Conservation (phyloP, 2,113 vertebrate genomes). For the Silurus meridionalis region DNA sequence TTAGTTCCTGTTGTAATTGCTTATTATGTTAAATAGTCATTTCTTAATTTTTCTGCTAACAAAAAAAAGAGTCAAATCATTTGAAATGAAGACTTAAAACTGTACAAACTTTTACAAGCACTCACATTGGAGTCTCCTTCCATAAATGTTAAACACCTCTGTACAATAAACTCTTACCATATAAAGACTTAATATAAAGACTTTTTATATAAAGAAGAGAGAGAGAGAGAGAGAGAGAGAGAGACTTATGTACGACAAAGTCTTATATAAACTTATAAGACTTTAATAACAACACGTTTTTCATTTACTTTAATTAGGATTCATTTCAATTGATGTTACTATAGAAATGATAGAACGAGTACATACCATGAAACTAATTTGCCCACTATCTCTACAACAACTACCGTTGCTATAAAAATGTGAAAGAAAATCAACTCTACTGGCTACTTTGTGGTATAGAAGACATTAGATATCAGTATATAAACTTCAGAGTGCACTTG, state of each 20-base stretch:
- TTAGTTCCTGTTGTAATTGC: background rate
- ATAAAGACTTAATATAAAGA: background rate
- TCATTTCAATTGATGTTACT: too few relatives aligned
- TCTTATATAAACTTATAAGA: too few relatives aligned
- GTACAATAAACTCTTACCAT: background rate
- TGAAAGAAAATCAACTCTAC: background rate
- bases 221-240: too few relatives aligned
- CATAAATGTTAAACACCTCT: background rate
- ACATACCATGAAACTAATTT: too few relatives aligned
- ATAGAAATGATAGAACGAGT: too few relatives aligned
- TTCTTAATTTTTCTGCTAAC: too few relatives aligned
- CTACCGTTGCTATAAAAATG: background rate
- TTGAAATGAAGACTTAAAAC: background rate
- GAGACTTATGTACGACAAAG: too few relatives aligned
- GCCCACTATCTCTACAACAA: background rate
- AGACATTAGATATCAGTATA: background rate
- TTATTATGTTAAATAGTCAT: background rate
- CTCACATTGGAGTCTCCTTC: background rate
- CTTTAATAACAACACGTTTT: too few relatives aligned
- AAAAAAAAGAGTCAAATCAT: background rate
- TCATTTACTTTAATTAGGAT: too few relatives aligned
- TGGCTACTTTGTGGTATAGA: background rate
- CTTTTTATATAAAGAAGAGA: too few relatives aligned
- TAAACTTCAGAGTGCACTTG: background rate
- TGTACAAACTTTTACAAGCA: background rate